Conservation (phyloP, 2,113 vertebrate genomes). For the Globicephala melas region DNA sequence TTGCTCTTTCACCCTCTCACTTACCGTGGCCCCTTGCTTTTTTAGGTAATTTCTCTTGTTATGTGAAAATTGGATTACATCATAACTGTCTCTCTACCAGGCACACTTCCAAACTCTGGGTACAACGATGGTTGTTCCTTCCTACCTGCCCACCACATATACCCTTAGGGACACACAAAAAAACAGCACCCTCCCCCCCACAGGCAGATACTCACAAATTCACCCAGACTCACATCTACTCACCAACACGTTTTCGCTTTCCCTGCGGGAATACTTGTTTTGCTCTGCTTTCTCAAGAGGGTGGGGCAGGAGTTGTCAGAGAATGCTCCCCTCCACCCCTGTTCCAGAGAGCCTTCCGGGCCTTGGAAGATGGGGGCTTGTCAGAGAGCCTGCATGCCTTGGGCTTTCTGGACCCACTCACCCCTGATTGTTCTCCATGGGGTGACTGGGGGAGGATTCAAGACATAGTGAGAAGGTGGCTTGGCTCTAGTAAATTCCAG, state of each 20-base stretch:
- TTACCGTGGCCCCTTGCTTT: not conserved
- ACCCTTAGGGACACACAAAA: not conserved
- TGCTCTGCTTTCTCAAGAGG: not conserved
- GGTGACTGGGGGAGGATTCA: not conserved
- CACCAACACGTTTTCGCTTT: conserved; percentile 28
- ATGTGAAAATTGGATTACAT: not conserved
- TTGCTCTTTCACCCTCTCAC: not conserved
- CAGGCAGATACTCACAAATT: not conserved
- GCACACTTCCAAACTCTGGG: not conserved
- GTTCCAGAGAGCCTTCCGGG: not conserved
- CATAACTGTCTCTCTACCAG: not conserved
- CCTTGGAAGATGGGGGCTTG: not conserved
- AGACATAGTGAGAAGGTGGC: not conserved
- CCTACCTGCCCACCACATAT: not conserved
- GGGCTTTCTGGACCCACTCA: not conserved
- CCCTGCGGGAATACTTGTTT: not conserved
- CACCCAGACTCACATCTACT: not conserved
- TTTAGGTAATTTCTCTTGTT: conserved; percentile 41
- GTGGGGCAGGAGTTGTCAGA: not conserved
- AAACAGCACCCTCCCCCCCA: not conserved
- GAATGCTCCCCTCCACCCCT: not conserved
- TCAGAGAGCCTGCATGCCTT: not conserved
- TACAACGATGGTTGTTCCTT: not conserved
- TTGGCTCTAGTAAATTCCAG: not conserved
- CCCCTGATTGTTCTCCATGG: not conserved